These are phyloP conservation scores for Hippoglossus stenolepis DNA, from an alignment of 2,113 vertebrate genomes.

Conservation along the genomic window DNA sequence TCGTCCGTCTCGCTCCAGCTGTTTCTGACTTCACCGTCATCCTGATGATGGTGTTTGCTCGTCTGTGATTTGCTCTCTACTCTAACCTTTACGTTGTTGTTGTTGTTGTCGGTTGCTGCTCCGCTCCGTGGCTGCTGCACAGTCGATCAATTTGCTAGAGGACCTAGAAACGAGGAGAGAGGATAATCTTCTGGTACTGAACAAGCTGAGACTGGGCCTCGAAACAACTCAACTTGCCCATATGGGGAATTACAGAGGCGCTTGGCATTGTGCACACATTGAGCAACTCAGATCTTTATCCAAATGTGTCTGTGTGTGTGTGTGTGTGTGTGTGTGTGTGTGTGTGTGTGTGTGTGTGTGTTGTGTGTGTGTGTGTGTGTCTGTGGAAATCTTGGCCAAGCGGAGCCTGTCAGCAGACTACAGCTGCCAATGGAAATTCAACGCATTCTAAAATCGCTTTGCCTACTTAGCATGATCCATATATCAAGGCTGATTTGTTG, in stretches of 20 bases:
- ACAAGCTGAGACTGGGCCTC: conserved; percentile 59
- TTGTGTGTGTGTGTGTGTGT: neutral
- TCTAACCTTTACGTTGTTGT: neutral
- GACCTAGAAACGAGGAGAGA: conserved; percentile 21
- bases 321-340: conserved; percentile 8
- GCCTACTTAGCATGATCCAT: conserved; percentile 2
- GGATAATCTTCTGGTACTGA: conserved; percentile 38
- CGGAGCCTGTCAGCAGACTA: conserved; percentile 23
- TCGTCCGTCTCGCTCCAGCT: neutral
- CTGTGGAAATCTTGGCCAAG: conserved; percentile 23
- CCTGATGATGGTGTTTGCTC: neutral
- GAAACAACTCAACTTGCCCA: conserved; percentile 45
- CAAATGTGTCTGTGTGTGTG: conserved; percentile 35
- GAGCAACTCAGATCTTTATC: conserved; percentile 68
- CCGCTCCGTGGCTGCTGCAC: conserved; percentile 6
- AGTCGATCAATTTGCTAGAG: neutral
- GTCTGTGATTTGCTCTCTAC: neutral
- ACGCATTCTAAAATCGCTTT: conserved; percentile 38
- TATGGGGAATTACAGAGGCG: conserved; percentile 34
- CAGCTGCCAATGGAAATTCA: conserved; percentile 42
- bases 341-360: neutral
- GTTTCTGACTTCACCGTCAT: neutral
- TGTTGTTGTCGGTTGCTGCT: neutral
- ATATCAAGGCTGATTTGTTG: conserved; percentile 40
- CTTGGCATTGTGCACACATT: conserved; percentile 50